These are phyloP conservation scores for Brachionus paranguensis DNA, from an alignment of 1,140 invertebrate species.

Conservation along the genomic window DNA sequence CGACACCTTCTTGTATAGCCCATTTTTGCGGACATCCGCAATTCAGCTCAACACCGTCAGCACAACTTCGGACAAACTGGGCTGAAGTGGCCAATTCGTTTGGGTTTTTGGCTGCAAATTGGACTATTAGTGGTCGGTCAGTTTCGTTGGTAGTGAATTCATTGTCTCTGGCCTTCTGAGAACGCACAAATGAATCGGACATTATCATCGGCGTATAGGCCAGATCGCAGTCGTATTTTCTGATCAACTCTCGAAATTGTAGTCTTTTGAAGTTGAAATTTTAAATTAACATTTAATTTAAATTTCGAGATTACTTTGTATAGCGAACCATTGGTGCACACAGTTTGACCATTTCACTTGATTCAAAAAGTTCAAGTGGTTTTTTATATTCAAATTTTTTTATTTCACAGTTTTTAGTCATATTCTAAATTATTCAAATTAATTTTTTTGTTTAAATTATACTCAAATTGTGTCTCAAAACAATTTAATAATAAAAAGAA, in stretches of 20 bases:
- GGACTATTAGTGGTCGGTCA: constrained; percentile 79
- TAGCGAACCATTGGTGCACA: constrained; percentile 94
- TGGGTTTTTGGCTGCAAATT: constrained; percentile 82
- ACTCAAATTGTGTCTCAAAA: constrained; percentile 5
- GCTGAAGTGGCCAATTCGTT: constrained; percentile 77
- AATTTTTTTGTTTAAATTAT: constrained; percentile 1
- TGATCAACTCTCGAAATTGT: constrained; percentile 73
- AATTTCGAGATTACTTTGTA: constrained; percentile 67
- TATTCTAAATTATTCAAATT: not conserved
- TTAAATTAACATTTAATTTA: not conserved
- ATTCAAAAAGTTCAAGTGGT: constrained; percentile 60
- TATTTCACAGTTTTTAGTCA: not conserved
- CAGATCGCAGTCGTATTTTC: constrained; percentile 77
- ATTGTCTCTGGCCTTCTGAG: constrained; percentile 73
- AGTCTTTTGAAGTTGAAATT: constrained; percentile 60
- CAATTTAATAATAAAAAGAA: not conserved
- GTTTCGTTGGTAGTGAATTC: constrained; percentile 75
- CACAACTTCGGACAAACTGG: constrained; percentile 72
- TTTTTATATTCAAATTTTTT: constrained; percentile 34
- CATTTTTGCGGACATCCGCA: constrained; percentile 93
- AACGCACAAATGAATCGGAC: constrained; percentile 82
- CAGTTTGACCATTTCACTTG: constrained; percentile 65
- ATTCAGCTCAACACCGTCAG: constrained; percentile 86
- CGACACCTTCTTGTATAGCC: constrained; percentile 84
- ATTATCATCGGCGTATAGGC: constrained; percentile 93